Percentiles rank a stretch among this genome's conserved stretches.
Evolutionary conservation across 2,888 invertebrate species (phyloP).

Genomic region (Oligia fasciuncula): DNA sequence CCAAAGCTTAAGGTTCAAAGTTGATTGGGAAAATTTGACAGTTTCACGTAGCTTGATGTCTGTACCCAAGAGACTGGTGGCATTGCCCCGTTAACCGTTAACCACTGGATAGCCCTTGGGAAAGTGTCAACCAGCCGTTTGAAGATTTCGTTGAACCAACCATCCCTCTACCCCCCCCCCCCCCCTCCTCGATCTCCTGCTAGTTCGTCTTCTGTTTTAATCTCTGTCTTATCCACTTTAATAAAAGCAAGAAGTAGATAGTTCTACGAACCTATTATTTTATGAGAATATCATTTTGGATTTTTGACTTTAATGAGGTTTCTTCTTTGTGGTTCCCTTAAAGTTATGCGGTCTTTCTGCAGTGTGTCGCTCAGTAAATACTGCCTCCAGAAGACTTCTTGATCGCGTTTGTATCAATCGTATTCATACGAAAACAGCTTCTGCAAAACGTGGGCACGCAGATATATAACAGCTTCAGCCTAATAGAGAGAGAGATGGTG

Average conservation of each 20-base stretch:
- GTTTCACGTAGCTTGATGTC: too few relatives aligned
- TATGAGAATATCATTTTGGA: too few relatives aligned
- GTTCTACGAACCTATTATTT: background rate
- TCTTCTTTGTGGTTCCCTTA: background rate
- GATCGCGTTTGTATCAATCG: background rate
- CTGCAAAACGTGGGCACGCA: background rate
- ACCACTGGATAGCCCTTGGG: background rate
- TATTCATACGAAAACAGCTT: too few relatives aligned
- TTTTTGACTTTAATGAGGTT: background rate
- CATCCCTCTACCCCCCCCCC: background rate
- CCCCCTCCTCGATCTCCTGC: too few relatives aligned
- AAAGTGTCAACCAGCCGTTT: background rate
- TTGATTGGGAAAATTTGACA: too few relatives aligned
- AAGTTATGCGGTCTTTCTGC: background rate
- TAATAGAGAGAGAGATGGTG: too few relatives aligned
- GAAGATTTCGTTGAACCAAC: background rate
- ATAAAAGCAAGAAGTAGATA: background rate
- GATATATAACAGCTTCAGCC: background rate
- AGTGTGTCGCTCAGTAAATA: background rate
- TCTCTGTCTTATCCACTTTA: too few relatives aligned
- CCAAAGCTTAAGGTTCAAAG: too few relatives aligned
- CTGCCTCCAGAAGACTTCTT: background rate
- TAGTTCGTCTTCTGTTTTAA: too few relatives aligned
- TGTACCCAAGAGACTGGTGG: too few relatives aligned
- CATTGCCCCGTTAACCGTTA: too few relatives aligned